Evolutionary conservation across 2,113 vertebrate species (phyloP).

Genomic region (Pomatorhinus ruficollis): DNA sequence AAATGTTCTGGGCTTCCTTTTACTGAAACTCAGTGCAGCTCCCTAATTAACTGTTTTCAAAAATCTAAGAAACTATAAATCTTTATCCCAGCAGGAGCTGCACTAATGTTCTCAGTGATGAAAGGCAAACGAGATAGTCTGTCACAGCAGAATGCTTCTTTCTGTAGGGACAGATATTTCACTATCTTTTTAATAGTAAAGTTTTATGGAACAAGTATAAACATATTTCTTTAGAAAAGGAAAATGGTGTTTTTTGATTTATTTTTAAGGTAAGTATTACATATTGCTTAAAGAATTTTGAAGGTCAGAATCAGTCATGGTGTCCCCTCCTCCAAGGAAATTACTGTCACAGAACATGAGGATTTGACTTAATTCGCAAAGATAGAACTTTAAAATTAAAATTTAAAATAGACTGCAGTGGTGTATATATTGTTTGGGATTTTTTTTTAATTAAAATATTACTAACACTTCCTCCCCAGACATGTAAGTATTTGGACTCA

Average conservation of each 20-base stretch:
- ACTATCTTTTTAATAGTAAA: background rate
- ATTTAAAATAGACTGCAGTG: background rate
- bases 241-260: background rate
- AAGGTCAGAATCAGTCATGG: too few species aligned
- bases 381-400: background rate
- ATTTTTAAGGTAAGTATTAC: background rate
- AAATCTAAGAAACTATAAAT: background rate
- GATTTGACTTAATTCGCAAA: background rate
- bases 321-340: background rate
- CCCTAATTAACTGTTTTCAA: constrained; percentile 31
- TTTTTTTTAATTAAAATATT: background rate
- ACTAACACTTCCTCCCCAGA: background rate
- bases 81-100: background rate
- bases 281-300: background rate
- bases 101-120: background rate
- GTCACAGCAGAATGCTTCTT: background rate
- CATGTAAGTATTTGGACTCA: background rate
- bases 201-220: background rate
- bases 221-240: background rate
- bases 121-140: background rate
- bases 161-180: background rate
- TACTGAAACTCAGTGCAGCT: background rate
- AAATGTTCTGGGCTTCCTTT: background rate
- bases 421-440: too few species aligned
- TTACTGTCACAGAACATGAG: background rate